Evolutionary conservation across 2,888 invertebrate genomes (phyloP), one percentile per base, ranked within the genome.

Genomic region (Lordiphosa andalusiaca): DNA sequence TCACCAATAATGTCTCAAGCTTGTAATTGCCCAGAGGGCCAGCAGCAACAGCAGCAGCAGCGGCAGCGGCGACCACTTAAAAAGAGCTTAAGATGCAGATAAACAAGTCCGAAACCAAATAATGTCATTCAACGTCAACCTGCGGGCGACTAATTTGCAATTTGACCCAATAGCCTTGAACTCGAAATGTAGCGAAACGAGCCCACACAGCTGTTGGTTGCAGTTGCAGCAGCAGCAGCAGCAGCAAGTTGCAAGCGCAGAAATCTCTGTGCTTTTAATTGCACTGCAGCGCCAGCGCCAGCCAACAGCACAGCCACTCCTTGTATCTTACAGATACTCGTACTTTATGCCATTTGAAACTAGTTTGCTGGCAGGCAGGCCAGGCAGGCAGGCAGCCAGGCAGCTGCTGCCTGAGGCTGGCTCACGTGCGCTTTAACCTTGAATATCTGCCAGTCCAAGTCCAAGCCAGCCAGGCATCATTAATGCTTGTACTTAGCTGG

Each of bases 401-500:
- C 54, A 58, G 57, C 75, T 63, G 80, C 75, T 72, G 75, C 71
- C 69, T 53, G 80, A 53, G 65, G 74, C 78, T 59, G 59, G 55
- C 82, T 80, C 85, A 80, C 85, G 85, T 84, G 84, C 69, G 63
- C 59, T 68, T 61, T 82, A 87, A 86, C 86, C 87, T 87, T 87
- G 87, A 86, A 86, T 42, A 62, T 64, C 56, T 56, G 57, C 65
- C 65, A 40, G 16, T 10, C 50, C 39, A 40, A 46, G 46, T 50
- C 58, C 42, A 53, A 59, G 58, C 53, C 53, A 56, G 56, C 57
- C 65, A 62, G 62, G 63, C 58, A 63, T 63, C 63, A 63, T 63
- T 63, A 63, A 58, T 38, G 46, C 50, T 47, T 36, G 36, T 47
- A 47, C 47, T 47, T 47, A 47, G 47, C 13, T 35, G 44, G 10